These are phyloP conservation scores for Cyrtonyx montezumae DNA, from an alignment of 2,113 vertebrate genomes.

Conservation along the genomic window DNA sequence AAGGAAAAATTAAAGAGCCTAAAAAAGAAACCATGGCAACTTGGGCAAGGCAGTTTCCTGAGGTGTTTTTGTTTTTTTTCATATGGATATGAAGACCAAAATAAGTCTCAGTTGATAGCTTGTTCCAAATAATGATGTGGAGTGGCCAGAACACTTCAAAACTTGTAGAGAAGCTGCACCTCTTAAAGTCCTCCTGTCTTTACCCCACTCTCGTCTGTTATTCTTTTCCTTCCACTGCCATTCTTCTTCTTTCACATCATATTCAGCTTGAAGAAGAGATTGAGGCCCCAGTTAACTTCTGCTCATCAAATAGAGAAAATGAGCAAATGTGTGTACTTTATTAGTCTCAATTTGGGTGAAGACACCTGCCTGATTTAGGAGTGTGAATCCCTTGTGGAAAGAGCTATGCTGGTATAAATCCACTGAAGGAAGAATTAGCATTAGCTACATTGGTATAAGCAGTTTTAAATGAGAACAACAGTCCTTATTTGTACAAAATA, in stretches of 20 bases:
- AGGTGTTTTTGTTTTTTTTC: background rate
- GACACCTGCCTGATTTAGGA: background rate
- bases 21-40: background rate
- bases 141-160: background rate
- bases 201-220: background rate
- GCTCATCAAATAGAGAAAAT: background rate
- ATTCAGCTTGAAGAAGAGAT: background rate
- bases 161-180: background rate
- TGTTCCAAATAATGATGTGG: background rate
- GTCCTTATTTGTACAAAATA: background rate
- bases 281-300: background rate
- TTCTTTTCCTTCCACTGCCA: background rate
- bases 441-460: background rate
- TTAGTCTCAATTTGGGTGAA: background rate
- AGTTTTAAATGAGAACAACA: background rate
- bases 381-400: background rate
- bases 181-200: background rate
- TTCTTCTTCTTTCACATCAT: background rate
- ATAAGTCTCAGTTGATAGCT: background rate
- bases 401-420: background rate
- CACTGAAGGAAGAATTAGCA: background rate
- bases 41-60: background rate
- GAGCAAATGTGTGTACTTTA: background rate
- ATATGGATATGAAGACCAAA: background rate
- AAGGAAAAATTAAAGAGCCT: fast-evolving